These are phyloP conservation scores for Apamea anceps DNA, from an alignment of 2,888 invertebrate species.

Conservation along the genomic window DNA sequence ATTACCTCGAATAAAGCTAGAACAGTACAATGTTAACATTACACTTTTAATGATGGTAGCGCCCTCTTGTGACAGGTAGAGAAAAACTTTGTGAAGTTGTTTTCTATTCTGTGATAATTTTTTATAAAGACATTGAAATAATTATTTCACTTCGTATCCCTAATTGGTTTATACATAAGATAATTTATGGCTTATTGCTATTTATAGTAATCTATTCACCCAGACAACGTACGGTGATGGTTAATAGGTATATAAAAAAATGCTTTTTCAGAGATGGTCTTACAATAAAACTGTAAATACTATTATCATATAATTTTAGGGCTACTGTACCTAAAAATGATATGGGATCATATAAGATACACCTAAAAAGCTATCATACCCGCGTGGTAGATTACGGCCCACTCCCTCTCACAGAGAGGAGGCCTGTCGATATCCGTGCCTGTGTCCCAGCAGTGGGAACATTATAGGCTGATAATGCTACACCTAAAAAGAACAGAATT, in stretches of 20 bases:
- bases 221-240: no score
- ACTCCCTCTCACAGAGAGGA: not conserved
- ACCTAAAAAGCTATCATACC: not conserved
- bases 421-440: not conserved
- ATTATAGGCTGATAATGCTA: no score
- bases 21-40: not conserved
- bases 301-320: no score
- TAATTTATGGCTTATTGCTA: not conserved
- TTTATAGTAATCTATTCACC: not conserved
- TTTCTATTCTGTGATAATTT: conserved; percentile 22
- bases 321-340: not conserved
- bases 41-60: not conserved
- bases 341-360: not conserved
- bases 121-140: not conserved
- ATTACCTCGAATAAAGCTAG: not conserved
- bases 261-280: not conserved
- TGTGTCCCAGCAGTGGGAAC: no score
- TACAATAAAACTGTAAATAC: not conserved
- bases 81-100: not conserved
- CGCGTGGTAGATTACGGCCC: not conserved
- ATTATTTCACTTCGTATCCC: not conserved
- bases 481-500: not conserved
- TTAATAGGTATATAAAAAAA: not conserved
- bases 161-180: not conserved
- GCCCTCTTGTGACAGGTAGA: conserved; percentile 54